Percentiles rank a stretch among this genome's conserved stretches.
phyloP scores from a whole-genome alignment of 2,888 invertebrate genomes.

The Brachyptera putata region DNA sequence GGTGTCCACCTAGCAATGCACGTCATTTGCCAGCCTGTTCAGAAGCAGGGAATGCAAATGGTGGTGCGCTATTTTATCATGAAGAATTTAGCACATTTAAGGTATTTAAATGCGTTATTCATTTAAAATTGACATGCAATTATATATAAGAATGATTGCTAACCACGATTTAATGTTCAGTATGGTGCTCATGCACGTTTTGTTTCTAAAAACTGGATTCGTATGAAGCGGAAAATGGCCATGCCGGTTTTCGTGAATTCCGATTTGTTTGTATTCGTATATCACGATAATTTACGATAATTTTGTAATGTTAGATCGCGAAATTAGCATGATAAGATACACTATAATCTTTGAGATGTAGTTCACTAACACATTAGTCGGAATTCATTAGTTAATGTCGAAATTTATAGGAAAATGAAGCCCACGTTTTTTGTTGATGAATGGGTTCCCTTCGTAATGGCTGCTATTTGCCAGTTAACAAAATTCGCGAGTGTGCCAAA shows the following conservation, averaged over 20 bases:
- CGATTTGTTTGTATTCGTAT: background rate
- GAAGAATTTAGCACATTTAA: constrained; percentile 7
- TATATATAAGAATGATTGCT: no score
- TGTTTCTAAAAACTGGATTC: no score
- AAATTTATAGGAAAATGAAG: background rate
- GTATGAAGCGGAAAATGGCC: no score
- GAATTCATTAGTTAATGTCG: background rate
- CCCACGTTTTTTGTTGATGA: constrained; percentile 1
- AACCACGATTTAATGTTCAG: background rate
- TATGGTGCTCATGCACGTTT: no score
- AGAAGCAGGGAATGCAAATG: no score
- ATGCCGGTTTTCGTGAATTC: constrained; percentile 3
- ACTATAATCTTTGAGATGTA: background rate
- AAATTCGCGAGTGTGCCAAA: background rate
- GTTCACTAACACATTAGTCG: background rate
- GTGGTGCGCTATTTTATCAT: background rate
- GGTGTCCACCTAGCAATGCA: no score
- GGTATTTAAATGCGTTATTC: background rate
- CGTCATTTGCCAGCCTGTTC: no score
- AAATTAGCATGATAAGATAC: no score
- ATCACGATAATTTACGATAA: background rate
- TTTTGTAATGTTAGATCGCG: background rate
- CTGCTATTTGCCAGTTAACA: background rate
- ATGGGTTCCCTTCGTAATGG: background rate
- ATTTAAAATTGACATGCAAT: background rate